Evolutionary conservation across 2,113 vertebrate genomes (phyloP), one percentile per base, ranked within the genome.

Genomic region (Callospermophilus lateralis): DNA sequence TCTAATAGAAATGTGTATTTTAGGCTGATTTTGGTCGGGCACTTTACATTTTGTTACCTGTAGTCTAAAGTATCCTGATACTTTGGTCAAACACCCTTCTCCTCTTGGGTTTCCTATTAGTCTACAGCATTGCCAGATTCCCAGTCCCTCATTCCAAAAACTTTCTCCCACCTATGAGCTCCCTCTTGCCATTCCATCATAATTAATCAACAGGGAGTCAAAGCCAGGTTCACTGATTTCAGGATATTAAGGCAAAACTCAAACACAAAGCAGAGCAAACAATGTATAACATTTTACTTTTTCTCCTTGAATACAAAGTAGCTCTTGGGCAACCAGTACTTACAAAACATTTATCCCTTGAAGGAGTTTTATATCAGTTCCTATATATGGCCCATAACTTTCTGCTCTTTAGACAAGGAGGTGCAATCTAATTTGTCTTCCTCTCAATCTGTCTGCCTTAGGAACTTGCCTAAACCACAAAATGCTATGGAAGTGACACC

Each of bases 241-340:
- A 58, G 32, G 12, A 6, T 28, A 24, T 42, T 24, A 37, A 93
- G 70, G 51, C 77, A 93, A 87, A 87, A 58, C n/a, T 61, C 65
- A 78, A 88, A 84, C 16, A 81, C 12, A 91, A 85, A 78, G 72
- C 61, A 70, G 24, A 70, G 55, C 0, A 89, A 80, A 93, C 48
- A 24, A 58, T 7, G 42, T 34, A 15, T 20, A 45, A 73, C 58
- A 34, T 65, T 91, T 81, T 55, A 76, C 20, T 42, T 90, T 95
- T 84, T 67, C 61, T 97, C 45, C 73, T 85, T 30, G 48, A 89
- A 80, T 51, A 77, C 68, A 45, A 81, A 92, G 37, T n/a, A 89
- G 90, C 37, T 81, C 6, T 28, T 65, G 91, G 26, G 55, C 17
- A 83, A 88, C 17, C 63, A 55, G 87, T 63, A 55, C 37, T 84